Percentiles rank a stretch among this genome's conserved stretches.
phyloP scores from a whole-genome alignment of 2,888 invertebrate genomes.

The Anorthoa munda region DNA sequence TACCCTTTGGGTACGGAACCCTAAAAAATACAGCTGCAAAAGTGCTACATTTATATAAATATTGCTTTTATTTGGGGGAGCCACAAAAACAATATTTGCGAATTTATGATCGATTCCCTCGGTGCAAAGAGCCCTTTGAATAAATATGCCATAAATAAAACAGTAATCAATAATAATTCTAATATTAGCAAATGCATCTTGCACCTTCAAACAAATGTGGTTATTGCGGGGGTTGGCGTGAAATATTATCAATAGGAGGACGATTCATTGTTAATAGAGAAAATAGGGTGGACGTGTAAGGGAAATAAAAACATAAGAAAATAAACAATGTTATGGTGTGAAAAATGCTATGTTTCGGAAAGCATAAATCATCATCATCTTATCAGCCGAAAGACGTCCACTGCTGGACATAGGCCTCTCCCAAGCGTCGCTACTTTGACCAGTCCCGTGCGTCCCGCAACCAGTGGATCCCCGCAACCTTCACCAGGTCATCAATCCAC shows the following conservation, averaged over 20 bases:
- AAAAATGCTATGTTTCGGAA: background rate
- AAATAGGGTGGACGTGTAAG: conserved; percentile 28
- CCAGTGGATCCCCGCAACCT: too few relatives aligned
- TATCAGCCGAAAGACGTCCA: too few relatives aligned
- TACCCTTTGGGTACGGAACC: too few relatives aligned
- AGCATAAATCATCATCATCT: too few relatives aligned
- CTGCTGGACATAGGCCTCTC: too few relatives aligned
- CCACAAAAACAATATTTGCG: conserved; percentile 49
- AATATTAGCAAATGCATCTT: conserved; percentile 71
- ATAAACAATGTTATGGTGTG: background rate
- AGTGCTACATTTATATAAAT: conserved; percentile 13
- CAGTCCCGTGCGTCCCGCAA: too few relatives aligned
- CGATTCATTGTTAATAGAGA: conserved; percentile 35
- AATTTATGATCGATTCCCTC: conserved; percentile 60
- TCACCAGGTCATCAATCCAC: too few relatives aligned
- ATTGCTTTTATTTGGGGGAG: conserved; percentile 40
- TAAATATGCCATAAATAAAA: conserved; percentile 78
- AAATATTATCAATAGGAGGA: conserved; percentile 63
- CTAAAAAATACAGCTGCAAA: conserved; percentile 13
- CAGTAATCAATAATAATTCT: conserved; percentile 78
- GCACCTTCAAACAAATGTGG: conserved; percentile 70
- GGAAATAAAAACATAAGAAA: background rate
- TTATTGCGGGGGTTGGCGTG: conserved; percentile 70
- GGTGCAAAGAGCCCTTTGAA: conserved; percentile 68
- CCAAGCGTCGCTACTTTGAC: too few relatives aligned